Evolutionary conservation across 2,797 vertebrate species (phyloP).

Genomic region (Pantherophis vulpinus): DNA sequence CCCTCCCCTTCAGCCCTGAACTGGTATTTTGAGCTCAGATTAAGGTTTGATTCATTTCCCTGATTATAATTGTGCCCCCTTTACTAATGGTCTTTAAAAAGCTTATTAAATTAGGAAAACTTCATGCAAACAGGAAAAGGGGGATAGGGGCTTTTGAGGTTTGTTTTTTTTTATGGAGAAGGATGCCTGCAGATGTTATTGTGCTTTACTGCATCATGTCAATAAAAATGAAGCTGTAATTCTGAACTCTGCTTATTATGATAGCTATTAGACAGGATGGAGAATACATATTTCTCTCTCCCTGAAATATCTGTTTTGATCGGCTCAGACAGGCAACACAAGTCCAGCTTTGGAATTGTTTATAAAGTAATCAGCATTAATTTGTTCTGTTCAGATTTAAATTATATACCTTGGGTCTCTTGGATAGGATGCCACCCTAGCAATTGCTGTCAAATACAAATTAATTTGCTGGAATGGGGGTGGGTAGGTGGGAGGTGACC

Average conservation of each 20-base stretch:
- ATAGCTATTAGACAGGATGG: constrained; percentile 35
- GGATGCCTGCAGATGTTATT: constrained; percentile 1
- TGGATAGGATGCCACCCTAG: constrained; percentile 70
- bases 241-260: constrained; percentile 48
- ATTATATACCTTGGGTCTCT: constrained; percentile 70
- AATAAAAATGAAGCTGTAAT: constrained; percentile 57
- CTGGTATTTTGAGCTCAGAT: background rate
- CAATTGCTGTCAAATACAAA: constrained; percentile 72
- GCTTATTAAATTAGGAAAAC: constrained; percentile 26
- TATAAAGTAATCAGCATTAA: constrained; percentile 75
- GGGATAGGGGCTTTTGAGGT: background rate
- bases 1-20: background rate
- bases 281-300: constrained; percentile 41
- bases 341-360: constrained; percentile 70
- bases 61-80: constrained; percentile 14
- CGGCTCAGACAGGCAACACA: constrained; percentile 65
- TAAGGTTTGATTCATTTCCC: background rate
- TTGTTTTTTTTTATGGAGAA: background rate
- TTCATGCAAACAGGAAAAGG: background rate
- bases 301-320: constrained; percentile 68
- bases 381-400: constrained; percentile 75
- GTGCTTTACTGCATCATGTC: constrained; percentile 43
- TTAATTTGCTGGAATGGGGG: constrained; percentile 66
- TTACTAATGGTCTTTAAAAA: background rate
- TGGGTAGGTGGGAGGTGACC: constrained; percentile 64